Evolutionary conservation across 2,888 invertebrate genomes (phyloP).

Genomic region (Agonopterix subpropinquella): DNA sequence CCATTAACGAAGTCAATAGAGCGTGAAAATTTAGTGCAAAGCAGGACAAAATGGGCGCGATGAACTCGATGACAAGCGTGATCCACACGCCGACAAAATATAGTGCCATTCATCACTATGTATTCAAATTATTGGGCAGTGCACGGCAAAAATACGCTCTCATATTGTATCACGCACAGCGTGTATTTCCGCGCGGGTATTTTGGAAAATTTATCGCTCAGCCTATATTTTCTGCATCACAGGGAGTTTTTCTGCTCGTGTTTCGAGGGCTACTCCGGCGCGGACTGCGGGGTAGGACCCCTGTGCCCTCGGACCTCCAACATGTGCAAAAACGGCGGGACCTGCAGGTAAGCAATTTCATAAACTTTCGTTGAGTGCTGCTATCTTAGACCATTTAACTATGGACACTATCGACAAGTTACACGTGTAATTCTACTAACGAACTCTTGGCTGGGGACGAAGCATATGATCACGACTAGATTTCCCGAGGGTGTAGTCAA

Average conservation of each 20-base stretch:
- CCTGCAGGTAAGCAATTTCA: constrained; percentile 82
- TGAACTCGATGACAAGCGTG: constrained; percentile 24
- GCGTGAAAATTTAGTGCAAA: constrained; percentile 33
- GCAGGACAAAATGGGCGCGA: constrained; percentile 24
- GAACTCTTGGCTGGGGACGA: too few species aligned
- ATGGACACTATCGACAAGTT: too few species aligned
- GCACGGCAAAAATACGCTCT: constrained; percentile 18
- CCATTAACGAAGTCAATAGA: constrained; percentile 34
- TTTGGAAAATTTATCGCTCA: constrained; percentile 22
- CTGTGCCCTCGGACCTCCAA: constrained; percentile 77
- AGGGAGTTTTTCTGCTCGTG: constrained; percentile 88
- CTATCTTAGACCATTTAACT: neutral
- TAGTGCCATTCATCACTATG: constrained; percentile 22
- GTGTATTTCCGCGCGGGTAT: constrained; percentile 85
- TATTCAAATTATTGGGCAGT: constrained; percentile 20
- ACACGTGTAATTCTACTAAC: too few species aligned
- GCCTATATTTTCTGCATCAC: constrained; percentile 18
- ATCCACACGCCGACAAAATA: constrained; percentile 16
- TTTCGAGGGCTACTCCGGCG: constrained; percentile 86
- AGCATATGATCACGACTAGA: too few species aligned
- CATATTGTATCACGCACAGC: constrained; percentile 55
- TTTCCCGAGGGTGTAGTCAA: too few species aligned
- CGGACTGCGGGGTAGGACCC: constrained; percentile 87
- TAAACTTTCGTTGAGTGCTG: neutral
- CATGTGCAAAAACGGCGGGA: constrained; percentile 88